Percentiles rank a stretch among this genome's conserved stretches.
phyloP scores from a whole-genome alignment of 2,797 vertebrate species.

The Siniperca obscura region DNA sequence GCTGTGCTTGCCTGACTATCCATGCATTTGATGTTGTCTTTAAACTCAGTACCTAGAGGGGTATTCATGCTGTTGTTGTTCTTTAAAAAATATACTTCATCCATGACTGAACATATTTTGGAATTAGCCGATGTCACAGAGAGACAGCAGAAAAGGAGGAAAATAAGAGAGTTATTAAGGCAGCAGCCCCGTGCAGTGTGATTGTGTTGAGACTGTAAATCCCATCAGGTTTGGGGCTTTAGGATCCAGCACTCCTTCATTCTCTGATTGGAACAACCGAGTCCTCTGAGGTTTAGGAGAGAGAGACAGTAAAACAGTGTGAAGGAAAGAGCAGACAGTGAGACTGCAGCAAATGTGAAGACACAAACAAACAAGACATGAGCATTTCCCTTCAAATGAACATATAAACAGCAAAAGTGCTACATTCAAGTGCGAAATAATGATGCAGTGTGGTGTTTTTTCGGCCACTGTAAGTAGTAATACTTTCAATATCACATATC shows the following conservation, averaged over 20 bases:
- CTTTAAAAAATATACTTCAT: conserved; percentile 23
- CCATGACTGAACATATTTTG: conserved; percentile 27
- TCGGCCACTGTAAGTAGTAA: not conserved
- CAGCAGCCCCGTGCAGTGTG: conserved; percentile 31
- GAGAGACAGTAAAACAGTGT: conserved; percentile 5
- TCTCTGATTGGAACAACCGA: conserved; percentile 44
- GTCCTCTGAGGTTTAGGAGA: conserved; percentile 47
- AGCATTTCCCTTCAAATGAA: conserved; percentile 17
- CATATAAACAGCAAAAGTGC: conserved; percentile 1
- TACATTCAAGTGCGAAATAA: conserved; percentile 17
- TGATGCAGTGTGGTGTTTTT: not conserved
- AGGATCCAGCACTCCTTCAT: conserved; percentile 28
- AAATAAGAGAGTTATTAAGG: conserved; percentile 36
- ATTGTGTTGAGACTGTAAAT: conserved; percentile 63
- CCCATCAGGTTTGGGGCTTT: conserved; percentile 61
- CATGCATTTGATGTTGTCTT: conserved; percentile 53
- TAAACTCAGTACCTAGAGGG: conserved; percentile 38
- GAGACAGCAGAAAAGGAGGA: not conserved
- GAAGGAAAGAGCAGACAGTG: conserved; percentile 11
- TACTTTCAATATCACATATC: conserved; percentile 16
- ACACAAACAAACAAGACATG: conserved; percentile 26
- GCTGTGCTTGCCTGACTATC: conserved; percentile 17
- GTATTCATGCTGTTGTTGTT: conserved; percentile 17
- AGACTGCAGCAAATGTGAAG: conserved; percentile 32
- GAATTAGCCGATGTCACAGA: conserved; percentile 29